A percentile compares a stretch with the other conserved stretches of the same genome.
Conservation (phyloP, 1,140 invertebrate genomes). For the Psix sp. region DNA sequence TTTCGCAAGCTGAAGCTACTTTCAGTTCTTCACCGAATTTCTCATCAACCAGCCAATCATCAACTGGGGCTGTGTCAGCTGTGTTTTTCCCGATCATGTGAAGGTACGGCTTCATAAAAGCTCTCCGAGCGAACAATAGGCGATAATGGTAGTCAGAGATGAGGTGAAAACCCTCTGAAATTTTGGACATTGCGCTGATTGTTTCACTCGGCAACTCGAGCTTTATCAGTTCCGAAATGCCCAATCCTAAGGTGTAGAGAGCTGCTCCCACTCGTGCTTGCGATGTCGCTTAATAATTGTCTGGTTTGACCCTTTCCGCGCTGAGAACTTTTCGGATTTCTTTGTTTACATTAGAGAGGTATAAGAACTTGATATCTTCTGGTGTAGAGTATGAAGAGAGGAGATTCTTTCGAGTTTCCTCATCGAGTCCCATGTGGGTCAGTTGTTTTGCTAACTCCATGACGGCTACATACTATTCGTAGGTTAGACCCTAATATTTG, state of each 20-base stretch:
- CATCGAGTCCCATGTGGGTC: too few relatives aligned
- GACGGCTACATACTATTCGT: background rate
- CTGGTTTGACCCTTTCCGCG: background rate
- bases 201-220: background rate
- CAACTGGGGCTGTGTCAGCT: conserved; percentile 5
- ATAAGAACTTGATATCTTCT: background rate
- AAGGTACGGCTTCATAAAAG: conserved; percentile 11
- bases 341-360: background rate
- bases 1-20: conserved; percentile 12
- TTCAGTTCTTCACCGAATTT: conserved; percentile 12
- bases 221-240: conserved; percentile 6
- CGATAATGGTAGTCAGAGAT: conserved; percentile 6
- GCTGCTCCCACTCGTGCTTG: conserved; percentile 8
- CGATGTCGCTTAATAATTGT: conserved; percentile 4
- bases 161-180: conserved; percentile 5
- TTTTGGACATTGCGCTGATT: background rate
- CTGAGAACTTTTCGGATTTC: background rate
- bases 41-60: conserved; percentile 11
- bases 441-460: too few relatives aligned
- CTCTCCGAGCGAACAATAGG: conserved; percentile 2
- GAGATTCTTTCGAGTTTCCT: too few relatives aligned
- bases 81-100: conserved; percentile 11
- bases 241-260: background rate
- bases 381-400: background rate
- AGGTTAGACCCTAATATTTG: background rate